Conservation (phyloP, 2,797 vertebrate species). For the Epinephelus coioides region DNA sequence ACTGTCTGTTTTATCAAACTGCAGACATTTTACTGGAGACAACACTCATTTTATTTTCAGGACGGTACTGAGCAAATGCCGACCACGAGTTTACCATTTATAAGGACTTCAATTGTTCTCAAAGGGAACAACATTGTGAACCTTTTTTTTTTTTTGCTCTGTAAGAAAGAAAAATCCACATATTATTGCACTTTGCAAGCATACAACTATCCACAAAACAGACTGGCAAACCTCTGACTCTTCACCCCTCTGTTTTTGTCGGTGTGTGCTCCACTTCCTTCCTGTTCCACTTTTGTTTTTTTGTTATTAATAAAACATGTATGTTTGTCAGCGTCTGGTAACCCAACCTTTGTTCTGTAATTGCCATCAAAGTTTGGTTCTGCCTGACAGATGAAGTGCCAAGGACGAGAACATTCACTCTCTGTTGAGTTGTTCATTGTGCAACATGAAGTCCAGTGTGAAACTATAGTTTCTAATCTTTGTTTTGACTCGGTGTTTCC, state of each 20-base stretch:
- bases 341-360: constrained; percentile 29
- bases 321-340: constrained; percentile 32
- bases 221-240: constrained; percentile 35
- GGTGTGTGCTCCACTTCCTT: constrained; percentile 12
- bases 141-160: constrained; percentile 27
- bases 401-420: constrained; percentile 55
- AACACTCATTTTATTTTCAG: constrained; percentile 43
- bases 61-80: constrained; percentile 40
- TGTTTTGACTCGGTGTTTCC: constrained; percentile 28
- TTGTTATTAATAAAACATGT: constrained; percentile 35
- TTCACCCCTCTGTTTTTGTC: constrained; percentile 32
- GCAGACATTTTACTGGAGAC: constrained; percentile 37
- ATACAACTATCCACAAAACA: constrained; percentile 38
- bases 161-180: constrained; percentile 25
- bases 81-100: constrained; percentile 34
- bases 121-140: constrained; percentile 43
- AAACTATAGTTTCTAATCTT: constrained; percentile 5
- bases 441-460: constrained; percentile 27
- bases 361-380: constrained; percentile 45
- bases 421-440: constrained; percentile 26
- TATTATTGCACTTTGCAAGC: constrained; percentile 69
- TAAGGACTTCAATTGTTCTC: constrained; percentile 62
- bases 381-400: constrained; percentile 72
- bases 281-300: constrained; percentile 16
- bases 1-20: constrained; percentile 61